Conservation (phyloP, 2,797 vertebrate species). For the Ctenopoma kingsleyae region DNA sequence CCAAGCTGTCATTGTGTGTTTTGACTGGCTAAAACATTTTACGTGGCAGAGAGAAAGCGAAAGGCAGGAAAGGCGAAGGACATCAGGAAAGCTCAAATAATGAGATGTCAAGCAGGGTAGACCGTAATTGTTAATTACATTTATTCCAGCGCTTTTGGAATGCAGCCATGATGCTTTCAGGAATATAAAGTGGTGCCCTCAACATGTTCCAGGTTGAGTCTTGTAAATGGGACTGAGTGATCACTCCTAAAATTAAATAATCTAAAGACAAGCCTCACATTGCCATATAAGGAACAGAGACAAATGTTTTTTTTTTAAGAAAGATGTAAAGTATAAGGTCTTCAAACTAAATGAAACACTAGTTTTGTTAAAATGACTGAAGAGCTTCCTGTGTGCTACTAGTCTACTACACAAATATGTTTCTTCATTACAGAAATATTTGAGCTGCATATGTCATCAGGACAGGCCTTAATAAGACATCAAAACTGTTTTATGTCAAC, state of each 20-base stretch:
- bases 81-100: conserved; percentile 81
- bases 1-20: conserved; percentile 61
- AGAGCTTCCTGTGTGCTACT: conserved; percentile 23
- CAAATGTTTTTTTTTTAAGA: conserved; percentile 29
- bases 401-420: conserved; percentile 26
- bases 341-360: conserved; percentile 37
- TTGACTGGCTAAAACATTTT: conserved; percentile 65
- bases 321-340: conserved; percentile 34
- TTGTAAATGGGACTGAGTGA: conserved; percentile 70
- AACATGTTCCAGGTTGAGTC: conserved; percentile 74
- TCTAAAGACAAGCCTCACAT: conserved; percentile 29
- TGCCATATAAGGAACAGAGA: conserved; percentile 35
- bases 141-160: conserved; percentile 81
- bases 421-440: conserved; percentile 41
- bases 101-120: conserved; percentile 80
- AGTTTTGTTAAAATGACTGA: conserved; percentile 26
- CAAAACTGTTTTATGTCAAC: conserved; percentile 48
- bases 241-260: conserved; percentile 74
- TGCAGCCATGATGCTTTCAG: conserved; percentile 80
- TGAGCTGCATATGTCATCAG: conserved; percentile 23
- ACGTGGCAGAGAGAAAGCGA: conserved; percentile 41
- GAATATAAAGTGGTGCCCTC: conserved; percentile 82
- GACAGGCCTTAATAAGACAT: conserved; percentile 23
- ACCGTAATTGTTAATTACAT: conserved; percentile 84
- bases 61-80: conserved; percentile 67